These are phyloP conservation scores for Azorinus chamasolen DNA, from an alignment of 2,888 invertebrate species.

Conservation along the genomic window DNA sequence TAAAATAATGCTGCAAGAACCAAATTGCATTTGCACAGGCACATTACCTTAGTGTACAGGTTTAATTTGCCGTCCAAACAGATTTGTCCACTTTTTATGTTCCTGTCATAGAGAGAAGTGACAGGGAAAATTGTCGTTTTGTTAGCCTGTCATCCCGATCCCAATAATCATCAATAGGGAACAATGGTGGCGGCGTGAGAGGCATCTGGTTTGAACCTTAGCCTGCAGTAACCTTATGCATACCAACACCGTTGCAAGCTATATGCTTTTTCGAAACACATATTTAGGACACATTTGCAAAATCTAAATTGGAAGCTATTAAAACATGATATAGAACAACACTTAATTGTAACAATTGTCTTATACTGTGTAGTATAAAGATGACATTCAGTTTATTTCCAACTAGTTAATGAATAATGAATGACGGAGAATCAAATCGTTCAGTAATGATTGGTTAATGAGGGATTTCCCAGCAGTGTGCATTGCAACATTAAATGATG, in stretches of 20 bases:
- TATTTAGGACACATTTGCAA: no score
- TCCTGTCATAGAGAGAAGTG: slow-evolving; percentile 41
- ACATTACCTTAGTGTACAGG: slow-evolving; percentile 14
- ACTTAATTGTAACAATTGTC: no score
- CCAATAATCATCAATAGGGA: slow-evolving; percentile 35
- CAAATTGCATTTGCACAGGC: no score
- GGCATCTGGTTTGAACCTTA: slow-evolving; percentile 37
- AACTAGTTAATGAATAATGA: slow-evolving; percentile 16
- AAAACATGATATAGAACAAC: no score
- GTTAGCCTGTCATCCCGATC: slow-evolving; percentile 44
- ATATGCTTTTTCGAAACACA: no score
- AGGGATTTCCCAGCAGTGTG: slow-evolving; percentile 56
- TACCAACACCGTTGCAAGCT: no score
- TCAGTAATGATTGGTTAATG: slow-evolving; percentile 66
- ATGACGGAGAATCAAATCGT: slow-evolving; percentile 52
- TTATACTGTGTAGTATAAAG: no score
- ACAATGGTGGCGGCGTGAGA: slow-evolving; percentile 37
- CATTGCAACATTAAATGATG: slow-evolving; percentile 30
- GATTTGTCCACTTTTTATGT: slow-evolving; percentile 52
- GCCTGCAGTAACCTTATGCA: no score
- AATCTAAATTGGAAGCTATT: no score
- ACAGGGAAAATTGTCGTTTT: slow-evolving; percentile 58
- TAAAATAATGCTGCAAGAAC: no score
- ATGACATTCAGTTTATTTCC: no score
- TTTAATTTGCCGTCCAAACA: slow-evolving; percentile 57